Base-by-base conservation (phyloP, 2,113 vertebrate species). In the Scomber colias region DNA sequence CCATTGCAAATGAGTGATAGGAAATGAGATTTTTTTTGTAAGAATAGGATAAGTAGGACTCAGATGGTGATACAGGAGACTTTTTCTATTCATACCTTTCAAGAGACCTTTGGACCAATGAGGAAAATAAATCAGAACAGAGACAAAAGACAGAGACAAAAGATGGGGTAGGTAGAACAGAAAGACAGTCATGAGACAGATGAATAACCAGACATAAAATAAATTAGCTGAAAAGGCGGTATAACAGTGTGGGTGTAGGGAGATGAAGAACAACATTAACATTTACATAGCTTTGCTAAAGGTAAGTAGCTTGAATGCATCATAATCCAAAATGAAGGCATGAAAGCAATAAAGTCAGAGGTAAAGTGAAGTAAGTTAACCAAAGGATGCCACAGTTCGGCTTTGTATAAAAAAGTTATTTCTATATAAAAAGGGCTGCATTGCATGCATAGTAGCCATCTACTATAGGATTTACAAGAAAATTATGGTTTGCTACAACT, bases 41-140 rank as follows among this genome's bases (percentile, higher is more conserved):
- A 40, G 17, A 48, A 48, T 40, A 68, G 40, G 65, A 71, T 81
- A 68, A 90, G 35, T 40, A 69, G 57, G 85, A 82, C 63, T 73
- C n/a, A 53, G 63, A 35, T 54, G 64, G 56, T 46, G 68, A 71
- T 45, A 35, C 40, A 27, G 56, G 48, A 80, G 68, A 13, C 19
- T 70, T 46, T 71, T 30, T 79, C 76, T 79, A 75, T 67, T 93
- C 94, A 93, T 96, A 94, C 93, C 94, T 96, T 95, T 94, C 92
- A 81, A 93, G 92, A 93, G 93, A 95, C 91, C 94, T 95, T 85
- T 93, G 91, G 81, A 92, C 87, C 92, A 94, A 92, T 85, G 89
- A 93, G 86, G 87, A 93, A 93, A 71, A 80, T 21, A 94, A 79
- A 89, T 94, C 90, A 90, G 30, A 91, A 69, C 55, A 88, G 85